phyloP scores from a whole-genome alignment of 2,888 invertebrate genomes.

The Sisyra nigra region DNA sequence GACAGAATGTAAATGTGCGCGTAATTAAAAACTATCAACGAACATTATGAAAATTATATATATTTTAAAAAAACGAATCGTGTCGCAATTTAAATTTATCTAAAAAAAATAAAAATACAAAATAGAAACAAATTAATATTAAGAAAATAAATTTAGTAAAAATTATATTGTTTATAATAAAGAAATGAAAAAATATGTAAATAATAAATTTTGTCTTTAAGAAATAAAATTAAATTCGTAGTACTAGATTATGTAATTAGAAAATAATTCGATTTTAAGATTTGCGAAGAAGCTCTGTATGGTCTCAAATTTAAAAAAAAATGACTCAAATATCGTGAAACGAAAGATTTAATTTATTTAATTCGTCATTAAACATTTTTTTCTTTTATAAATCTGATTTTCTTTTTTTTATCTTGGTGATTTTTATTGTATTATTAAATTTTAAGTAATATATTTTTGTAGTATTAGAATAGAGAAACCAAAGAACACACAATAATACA shows the following conservation, averaged over 20 bases:
- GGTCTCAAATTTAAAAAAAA: constrained; percentile 3
- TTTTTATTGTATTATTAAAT: constrained; percentile 3
- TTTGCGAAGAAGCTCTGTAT: constrained; percentile 2
- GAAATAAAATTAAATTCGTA: constrained; percentile 1
- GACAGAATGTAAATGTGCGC: not conserved
- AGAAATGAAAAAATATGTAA: constrained; percentile 2
- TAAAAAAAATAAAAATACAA: not conserved
- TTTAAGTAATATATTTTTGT: constrained; percentile 3
- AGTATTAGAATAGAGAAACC: constrained; percentile 7
- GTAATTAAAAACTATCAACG: not conserved
- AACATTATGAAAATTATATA: not conserved
- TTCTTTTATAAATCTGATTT: not conserved
- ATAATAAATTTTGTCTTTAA: constrained; percentile 1
- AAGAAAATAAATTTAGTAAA: not conserved
- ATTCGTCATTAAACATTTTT: not conserved
- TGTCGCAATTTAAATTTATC: not conserved
- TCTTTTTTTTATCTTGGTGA: constrained; percentile 5
- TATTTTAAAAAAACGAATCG: constrained; percentile 1
- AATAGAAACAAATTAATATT: not conserved
- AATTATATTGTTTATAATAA: constrained; percentile 5
- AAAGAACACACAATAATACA: constrained; percentile 2
- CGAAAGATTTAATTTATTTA: constrained; percentile 1
- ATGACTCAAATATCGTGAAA: constrained; percentile 5
- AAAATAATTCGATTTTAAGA: constrained; percentile 1
- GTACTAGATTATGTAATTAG: not conserved